A percentile compares a stretch with the other conserved stretches of the same genome.
These are phyloP conservation scores for Drosophila willistoni DNA, from an alignment of 1,140 invertebrate genomes.

Conservation along the genomic window DNA sequence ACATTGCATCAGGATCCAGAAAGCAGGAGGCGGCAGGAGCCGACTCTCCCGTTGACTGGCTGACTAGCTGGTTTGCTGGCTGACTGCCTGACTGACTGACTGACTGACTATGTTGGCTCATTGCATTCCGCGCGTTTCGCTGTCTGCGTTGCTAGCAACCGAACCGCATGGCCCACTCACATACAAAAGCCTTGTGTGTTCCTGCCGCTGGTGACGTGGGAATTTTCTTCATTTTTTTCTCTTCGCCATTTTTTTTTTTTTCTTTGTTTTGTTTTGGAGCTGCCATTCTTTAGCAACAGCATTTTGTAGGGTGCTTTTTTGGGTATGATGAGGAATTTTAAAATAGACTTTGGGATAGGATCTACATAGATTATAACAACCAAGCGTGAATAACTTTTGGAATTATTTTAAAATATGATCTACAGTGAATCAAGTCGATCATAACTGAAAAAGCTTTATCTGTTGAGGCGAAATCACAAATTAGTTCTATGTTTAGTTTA, in stretches of 20 bases:
- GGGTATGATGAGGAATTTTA: neutral
- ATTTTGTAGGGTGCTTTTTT: slow-evolving; percentile 12
- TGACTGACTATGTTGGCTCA: slow-evolving; percentile 32
- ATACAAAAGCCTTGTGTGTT: slow-evolving; percentile 58
- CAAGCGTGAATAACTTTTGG: no score
- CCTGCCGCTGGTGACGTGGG: slow-evolving; percentile 17
- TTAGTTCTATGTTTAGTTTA: no score
- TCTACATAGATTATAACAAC: no score
- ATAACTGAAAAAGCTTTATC: no score
- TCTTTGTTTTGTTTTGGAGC: slow-evolving; percentile 21
- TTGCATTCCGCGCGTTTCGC: slow-evolving; percentile 33
- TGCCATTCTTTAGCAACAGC: slow-evolving; percentile 35
- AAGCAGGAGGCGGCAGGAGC: slow-evolving; percentile 7
- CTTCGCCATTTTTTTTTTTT: neutral
- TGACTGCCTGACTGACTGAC: neutral
- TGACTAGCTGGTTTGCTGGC: neutral
- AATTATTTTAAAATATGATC: no score
- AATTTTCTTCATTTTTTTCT: neutral
- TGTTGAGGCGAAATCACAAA: no score
- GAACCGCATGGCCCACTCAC: slow-evolving; percentile 50
- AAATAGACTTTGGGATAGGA: no score
- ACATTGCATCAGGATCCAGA: slow-evolving; percentile 20
- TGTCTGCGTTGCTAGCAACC: slow-evolving; percentile 35
- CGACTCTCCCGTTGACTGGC: neutral
- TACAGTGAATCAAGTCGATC: no score